phyloP scores from a whole-genome alignment of 2,797 vertebrate genomes.

The Bovichtus diacanthus region DNA sequence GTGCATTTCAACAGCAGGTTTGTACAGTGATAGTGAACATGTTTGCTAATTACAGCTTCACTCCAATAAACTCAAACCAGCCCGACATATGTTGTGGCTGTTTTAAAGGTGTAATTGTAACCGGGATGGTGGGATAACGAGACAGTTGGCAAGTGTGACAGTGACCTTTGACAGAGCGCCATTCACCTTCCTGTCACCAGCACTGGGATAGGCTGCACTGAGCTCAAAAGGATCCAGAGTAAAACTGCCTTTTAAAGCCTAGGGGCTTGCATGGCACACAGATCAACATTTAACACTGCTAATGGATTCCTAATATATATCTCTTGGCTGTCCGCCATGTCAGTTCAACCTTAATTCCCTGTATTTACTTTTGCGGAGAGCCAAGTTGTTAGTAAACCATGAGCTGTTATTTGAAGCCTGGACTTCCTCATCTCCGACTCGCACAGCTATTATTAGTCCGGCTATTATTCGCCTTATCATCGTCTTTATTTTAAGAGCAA shows the following conservation, averaged over 20 bases:
- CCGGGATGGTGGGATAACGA: constrained; percentile 39
- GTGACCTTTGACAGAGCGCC: constrained; percentile 52
- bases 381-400: constrained; percentile 75
- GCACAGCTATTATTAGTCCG: constrained; percentile 76
- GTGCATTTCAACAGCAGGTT: constrained; percentile 42
- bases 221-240: constrained; percentile 29
- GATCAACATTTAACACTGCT: constrained; percentile 75
- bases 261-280: constrained; percentile 46
- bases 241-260: constrained; percentile 54
- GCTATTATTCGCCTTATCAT: constrained; percentile 79
- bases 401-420: constrained; percentile 77
- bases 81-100: constrained; percentile 32
- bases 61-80: constrained; percentile 20
- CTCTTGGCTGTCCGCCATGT: constrained; percentile 60
- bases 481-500: constrained; percentile 76
- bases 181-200: constrained; percentile 48
- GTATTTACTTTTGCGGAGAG: constrained; percentile 73
- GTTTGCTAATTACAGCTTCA: constrained; percentile 34
- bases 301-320: constrained; percentile 77
- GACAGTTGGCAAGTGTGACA: constrained; percentile 46
- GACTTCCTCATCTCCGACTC: constrained; percentile 68
- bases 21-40: constrained; percentile 23
- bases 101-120: constrained; percentile 45
- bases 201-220: not conserved
- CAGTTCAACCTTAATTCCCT: constrained; percentile 65